These are phyloP conservation scores for Drosophila hamatofila DNA, from an alignment of 2,888 invertebrate species.

Conservation along the genomic window DNA sequence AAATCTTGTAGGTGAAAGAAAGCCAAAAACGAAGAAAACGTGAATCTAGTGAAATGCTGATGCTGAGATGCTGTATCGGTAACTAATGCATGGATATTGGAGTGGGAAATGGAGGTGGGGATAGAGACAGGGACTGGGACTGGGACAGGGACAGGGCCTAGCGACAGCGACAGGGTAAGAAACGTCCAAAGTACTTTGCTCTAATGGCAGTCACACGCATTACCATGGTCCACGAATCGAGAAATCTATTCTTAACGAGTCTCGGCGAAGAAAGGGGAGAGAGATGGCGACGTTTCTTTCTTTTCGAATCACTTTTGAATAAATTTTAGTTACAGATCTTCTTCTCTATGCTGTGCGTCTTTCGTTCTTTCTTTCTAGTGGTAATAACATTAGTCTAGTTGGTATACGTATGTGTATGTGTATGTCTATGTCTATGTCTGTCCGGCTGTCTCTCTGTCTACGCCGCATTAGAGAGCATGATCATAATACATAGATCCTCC, in stretches of 20 bases:
- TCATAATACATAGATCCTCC: conserved; percentile 55
- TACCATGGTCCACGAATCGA: conserved; percentile 57
- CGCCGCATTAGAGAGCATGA: conserved; percentile 31
- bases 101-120: conserved; percentile 16
- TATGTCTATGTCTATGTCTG: conserved; percentile 13
- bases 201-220: conserved; percentile 78
- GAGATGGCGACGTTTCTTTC: conserved; percentile 61
- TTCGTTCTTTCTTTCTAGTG: conserved; percentile 51
- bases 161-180: conserved; percentile 1
- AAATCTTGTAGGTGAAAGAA: conserved; percentile 83
- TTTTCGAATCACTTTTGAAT: conserved; percentile 75
- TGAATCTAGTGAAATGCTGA: conserved; percentile 44
- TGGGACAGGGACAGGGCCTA: neutral
- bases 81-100: conserved; percentile 29
- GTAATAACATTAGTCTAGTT: conserved; percentile 78
- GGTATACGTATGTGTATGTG: conserved; percentile 20
- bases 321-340: conserved; percentile 71
- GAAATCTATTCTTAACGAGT: conserved; percentile 61
- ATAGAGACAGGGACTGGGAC: neutral
- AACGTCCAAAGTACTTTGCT: conserved; percentile 67
- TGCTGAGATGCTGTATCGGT: conserved; percentile 46
- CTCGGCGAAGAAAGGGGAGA: conserved; percentile 65
- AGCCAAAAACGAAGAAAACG: conserved; percentile 50
- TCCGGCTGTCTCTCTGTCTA: neutral
- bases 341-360: conserved; percentile 35